Conservation (phyloP, 2,888 invertebrate species). For the Pseudoips prasinana region DNA sequence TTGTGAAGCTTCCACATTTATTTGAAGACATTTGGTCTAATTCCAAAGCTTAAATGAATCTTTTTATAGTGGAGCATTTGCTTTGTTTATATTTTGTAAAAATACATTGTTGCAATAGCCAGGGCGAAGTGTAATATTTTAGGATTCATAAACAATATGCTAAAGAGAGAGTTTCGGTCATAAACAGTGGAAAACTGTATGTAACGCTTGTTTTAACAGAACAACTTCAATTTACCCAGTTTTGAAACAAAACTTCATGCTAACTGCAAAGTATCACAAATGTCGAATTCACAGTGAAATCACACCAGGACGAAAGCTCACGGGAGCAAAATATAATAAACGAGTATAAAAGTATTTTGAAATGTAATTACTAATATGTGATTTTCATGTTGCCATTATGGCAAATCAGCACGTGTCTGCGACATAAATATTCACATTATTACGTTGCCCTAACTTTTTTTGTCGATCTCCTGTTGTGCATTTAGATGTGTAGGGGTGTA, state of each 20-base stretch:
- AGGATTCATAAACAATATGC: conserved; percentile 61
- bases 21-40: conserved; percentile 36
- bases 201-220: conserved; percentile 39
- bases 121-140: conserved; percentile 42
- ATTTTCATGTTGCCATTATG: conserved; percentile 70
- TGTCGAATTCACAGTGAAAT: conserved; percentile 14
- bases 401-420: conserved; percentile 73
- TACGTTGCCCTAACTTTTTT: conserved; percentile 66
- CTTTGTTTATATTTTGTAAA: conserved; percentile 29
- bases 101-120: conserved; percentile 46
- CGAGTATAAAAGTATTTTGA: conserved; percentile 30
- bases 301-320: conserved; percentile 5
- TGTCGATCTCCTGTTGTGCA: conserved; percentile 72
- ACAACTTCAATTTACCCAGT: conserved; percentile 47
- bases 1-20: conserved; percentile 52
- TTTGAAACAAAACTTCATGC: conserved; percentile 34
- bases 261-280: conserved; percentile 23
- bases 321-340: conserved; percentile 16
- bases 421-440: conserved; percentile 80
- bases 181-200: conserved; percentile 47
- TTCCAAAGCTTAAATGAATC: conserved; percentile 32
- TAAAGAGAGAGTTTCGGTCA: conserved; percentile 46
- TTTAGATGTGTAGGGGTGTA: conserved; percentile 75
- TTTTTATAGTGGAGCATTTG: conserved; percentile 27
- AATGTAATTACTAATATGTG: conserved; percentile 72